Evolutionary conservation across 2,888 invertebrate species (phyloP).

Genomic region (Mesochorus sp.): DNA sequence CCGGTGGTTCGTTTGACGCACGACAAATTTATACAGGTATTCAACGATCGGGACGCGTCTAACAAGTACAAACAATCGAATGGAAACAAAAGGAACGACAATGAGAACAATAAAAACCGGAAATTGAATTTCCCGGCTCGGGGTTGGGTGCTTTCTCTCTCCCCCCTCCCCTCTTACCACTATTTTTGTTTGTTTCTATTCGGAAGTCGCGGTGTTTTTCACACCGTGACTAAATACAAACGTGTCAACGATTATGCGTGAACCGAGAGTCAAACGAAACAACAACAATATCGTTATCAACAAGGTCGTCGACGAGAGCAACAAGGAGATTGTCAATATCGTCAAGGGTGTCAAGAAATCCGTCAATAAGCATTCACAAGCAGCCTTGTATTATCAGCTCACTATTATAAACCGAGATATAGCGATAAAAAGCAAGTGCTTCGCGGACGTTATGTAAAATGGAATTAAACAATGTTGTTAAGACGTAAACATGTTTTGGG

Average conservation of each 20-base stretch:
- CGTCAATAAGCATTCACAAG: not conserved
- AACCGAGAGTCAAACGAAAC: slow-evolving; percentile 68
- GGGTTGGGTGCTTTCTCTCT: too few species aligned
- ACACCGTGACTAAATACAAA: slow-evolving; percentile 17
- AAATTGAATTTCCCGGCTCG: not conserved
- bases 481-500: slow-evolving; percentile 82
- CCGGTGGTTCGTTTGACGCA: not conserved
- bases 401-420: slow-evolving; percentile 9
- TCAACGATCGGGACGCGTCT: too few species aligned
- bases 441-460: slow-evolving; percentile 79
- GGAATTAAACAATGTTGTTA: slow-evolving; percentile 82
- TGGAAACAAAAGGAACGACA: not conserved
- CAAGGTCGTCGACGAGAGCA: slow-evolving; percentile 1
- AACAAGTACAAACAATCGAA: not conserved
- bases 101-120: not conserved
- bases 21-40: not conserved
- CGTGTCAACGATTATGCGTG: slow-evolving; percentile 76
- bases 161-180: too few species aligned
- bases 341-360: not conserved
- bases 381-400: not conserved
- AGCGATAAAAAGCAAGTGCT: slow-evolving; percentile 70
- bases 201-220: slow-evolving; percentile 31
- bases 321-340: not conserved
- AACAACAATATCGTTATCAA: not conserved
- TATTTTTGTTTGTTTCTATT: slow-evolving; percentile 10